phyloP scores from a whole-genome alignment of 2,888 invertebrate genomes.

The Drosophila silvestris region DNA sequence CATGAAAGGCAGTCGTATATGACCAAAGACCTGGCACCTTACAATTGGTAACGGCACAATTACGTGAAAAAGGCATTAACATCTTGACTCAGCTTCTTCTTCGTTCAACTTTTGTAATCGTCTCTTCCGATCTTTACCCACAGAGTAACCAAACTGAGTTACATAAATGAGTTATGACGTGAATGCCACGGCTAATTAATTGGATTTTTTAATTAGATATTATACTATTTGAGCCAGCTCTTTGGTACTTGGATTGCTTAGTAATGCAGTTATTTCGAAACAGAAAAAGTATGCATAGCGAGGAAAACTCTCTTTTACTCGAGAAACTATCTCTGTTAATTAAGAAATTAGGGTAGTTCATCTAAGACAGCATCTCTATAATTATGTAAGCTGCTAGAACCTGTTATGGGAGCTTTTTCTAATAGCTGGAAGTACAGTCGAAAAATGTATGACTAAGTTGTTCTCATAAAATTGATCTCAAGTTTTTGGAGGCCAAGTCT shows the following conservation, averaged over 20 bases:
- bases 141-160: not conserved
- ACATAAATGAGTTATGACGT: conserved; percentile 1
- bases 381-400: not conserved
- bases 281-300: not conserved
- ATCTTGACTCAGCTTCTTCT: conserved; percentile 17
- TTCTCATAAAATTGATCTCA: not conserved
- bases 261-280: not conserved
- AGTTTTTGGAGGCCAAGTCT: not conserved
- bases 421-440: not conserved
- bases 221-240: not conserved
- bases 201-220: not conserved
- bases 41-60: conserved; percentile 64
- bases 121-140: conserved; percentile 2
- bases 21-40: conserved; percentile 39
- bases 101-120: conserved; percentile 1
- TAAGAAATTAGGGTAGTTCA: not conserved
- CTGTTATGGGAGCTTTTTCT: not conserved
- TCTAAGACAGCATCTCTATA: not conserved
- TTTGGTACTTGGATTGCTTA: not conserved
- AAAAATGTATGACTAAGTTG: not conserved
- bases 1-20: conserved; percentile 22
- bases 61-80: conserved; percentile 51
- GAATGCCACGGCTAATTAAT: not conserved
- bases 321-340: not conserved
- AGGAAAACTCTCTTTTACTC: not conserved